Evolutionary conservation across 2,888 invertebrate species (phyloP), one percentile per base, ranked within the genome.

Genomic region (Oligia fasciuncula): DNA sequence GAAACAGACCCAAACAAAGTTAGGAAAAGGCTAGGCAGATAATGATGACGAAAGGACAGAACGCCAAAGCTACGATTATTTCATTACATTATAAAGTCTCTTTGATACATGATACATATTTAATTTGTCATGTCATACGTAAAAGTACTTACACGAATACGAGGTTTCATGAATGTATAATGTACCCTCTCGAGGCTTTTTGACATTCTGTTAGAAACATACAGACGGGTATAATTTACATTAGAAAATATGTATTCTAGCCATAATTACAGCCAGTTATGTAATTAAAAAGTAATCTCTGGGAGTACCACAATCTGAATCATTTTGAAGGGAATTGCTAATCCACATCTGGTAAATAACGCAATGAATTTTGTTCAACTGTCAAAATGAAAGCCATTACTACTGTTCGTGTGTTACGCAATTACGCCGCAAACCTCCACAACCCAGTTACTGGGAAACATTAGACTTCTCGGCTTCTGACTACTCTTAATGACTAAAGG

Each of bases 81-180:
- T 73, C 13, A 40, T 51, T 14, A n/a, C 11, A 63, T 63, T 35
- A 65, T 1, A 23, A 17, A 82, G 1, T 73, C 49, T 4, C 29
- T 66, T 76, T 66, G 65, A 29, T 66, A 40, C 49, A 79, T 40
- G 40, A 40, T 9, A 46, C 46, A 46, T 74, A 57, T 75, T 81
- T 49, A 49, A 82, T 65, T 49, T 49, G 17, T 29, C 65, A 46
- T 40, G 29, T 4, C 65, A 40, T 74, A 40, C 35, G 54, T 76
- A 5, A 63, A 43, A 63, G 23, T 6, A 57, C 49, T 14, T 14
- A 49, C 17, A 54, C 49, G 51, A 40, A 40, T 62, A 78, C 23
- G 8, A 79, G 19, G 17, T 17, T 66, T 60, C 9, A 82, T 79
- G 65, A 83, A 79, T 82, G 29, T 76, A 11, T 83, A 51, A 79